phyloP scores from a whole-genome alignment of 2,888 invertebrate species.

The Torymus texanus region DNA sequence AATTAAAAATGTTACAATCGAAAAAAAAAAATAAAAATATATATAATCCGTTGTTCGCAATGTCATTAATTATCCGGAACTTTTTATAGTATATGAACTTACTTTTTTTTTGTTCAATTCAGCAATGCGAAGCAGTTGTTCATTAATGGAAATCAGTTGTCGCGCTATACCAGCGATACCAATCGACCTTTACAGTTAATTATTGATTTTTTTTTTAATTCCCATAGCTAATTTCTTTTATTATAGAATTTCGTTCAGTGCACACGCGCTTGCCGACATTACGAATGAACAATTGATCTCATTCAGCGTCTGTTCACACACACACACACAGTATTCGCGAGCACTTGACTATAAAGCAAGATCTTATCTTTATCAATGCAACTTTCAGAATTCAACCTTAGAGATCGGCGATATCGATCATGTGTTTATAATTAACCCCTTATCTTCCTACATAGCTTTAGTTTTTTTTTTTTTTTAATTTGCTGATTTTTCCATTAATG shows the following conservation, averaged over 20 bases:
- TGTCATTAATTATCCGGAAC: no score
- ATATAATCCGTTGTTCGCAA: no score
- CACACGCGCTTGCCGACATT: neutral
- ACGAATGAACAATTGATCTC: constrained; percentile 47
- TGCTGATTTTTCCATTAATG: neutral
- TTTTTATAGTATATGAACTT: no score
- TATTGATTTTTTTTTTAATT: neutral
- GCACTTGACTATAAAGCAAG: constrained; percentile 44
- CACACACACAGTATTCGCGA: constrained; percentile 12
- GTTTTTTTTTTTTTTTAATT: constrained; percentile 38
- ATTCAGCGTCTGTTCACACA: constrained; percentile 24
- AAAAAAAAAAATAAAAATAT: no score
- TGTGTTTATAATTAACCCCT: constrained; percentile 49
- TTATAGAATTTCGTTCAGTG: constrained; percentile 32
- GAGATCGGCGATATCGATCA: constrained; percentile 50
- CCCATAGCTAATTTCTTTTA: constrained; percentile 25
- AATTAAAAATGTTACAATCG: no score
- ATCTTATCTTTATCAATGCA: constrained; percentile 46
- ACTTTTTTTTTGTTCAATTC: no score
- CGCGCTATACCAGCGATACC: no score
- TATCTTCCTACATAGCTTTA: constrained; percentile 36
- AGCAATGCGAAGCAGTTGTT: no score
- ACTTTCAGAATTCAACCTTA: constrained; percentile 54
- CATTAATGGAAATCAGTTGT: constrained; percentile 35
- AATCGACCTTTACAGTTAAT: constrained; percentile 31